These are phyloP conservation scores for Chascanopsetta lugubris DNA, from an alignment of 2,113 vertebrate genomes.

Conservation along the genomic window DNA sequence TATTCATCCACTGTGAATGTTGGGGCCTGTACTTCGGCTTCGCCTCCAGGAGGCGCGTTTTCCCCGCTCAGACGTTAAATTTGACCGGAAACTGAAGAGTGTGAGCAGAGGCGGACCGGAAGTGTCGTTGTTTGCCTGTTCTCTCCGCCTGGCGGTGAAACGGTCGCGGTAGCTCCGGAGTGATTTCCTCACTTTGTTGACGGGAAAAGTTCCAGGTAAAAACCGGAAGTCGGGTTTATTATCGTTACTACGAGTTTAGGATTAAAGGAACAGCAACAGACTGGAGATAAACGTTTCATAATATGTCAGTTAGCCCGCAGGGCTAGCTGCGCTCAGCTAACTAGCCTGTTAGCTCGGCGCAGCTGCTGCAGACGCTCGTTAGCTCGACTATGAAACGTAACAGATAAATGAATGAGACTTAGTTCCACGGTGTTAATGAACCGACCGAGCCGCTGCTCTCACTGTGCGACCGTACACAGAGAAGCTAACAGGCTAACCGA, in stretches of 20 bases:
- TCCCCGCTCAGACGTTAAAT: not conserved
- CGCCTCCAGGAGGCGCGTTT: not conserved
- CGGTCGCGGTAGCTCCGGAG: not conserved
- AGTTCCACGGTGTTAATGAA: not conserved
- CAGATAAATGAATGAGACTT: not conserved
- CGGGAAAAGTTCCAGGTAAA: conserved; percentile 22
- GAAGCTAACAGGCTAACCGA: not conserved
- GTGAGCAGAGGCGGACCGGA: not conserved
- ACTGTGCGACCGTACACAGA: not conserved
- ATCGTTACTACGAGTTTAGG: rapidly evolving
- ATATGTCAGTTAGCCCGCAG: not conserved
- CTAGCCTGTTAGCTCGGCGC: conserved; percentile 31
- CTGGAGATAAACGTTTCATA: too few species aligned
- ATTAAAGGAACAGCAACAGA: too few species aligned
- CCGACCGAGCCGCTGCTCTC: not conserved
- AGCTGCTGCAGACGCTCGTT: not conserved
- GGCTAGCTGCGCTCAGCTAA: not conserved
- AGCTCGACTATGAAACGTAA: not conserved
- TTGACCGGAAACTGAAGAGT: not conserved
- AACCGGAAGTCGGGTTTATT: too few species aligned
- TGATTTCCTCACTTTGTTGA: not conserved
- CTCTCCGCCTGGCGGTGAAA: conserved; percentile 29
- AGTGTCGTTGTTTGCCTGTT: conserved; percentile 1
- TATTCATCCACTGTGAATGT: too few species aligned
- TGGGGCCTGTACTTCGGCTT: not conserved